A percentile compares a stretch with the other conserved stretches of the same genome.
Evolutionary conservation across 2,797 vertebrate genomes (phyloP).

Genomic region (Sebastes reedi): DNA sequence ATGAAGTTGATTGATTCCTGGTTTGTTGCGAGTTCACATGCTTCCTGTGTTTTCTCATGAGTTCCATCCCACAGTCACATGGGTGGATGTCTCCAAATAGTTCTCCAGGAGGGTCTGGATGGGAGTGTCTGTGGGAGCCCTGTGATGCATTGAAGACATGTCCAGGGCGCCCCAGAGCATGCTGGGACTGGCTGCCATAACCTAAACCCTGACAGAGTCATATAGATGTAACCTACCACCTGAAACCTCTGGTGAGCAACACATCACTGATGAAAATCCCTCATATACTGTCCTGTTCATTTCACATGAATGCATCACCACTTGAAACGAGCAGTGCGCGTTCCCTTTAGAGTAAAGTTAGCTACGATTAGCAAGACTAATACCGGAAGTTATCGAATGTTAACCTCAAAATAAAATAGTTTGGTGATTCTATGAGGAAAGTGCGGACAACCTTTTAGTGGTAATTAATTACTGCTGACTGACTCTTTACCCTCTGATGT

Average conservation of each 20-base stretch:
- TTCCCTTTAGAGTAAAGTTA: not conserved
- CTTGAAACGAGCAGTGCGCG: not conserved
- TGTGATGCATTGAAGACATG: constrained; percentile 1
- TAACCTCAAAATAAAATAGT: constrained; percentile 22
- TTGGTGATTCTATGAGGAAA: not conserved
- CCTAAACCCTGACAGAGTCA: not conserved
- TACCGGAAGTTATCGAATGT: not conserved
- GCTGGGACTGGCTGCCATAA: not conserved
- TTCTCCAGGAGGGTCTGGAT: not conserved
- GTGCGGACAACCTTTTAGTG: not conserved
- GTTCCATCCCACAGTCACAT: not conserved
- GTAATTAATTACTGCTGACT: not conserved
- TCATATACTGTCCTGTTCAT: not conserved
- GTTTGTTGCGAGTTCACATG: not conserved
- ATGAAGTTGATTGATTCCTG: not conserved
- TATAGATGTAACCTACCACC: not conserved
- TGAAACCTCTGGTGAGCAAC: not conserved
- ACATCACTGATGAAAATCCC: not conserved
- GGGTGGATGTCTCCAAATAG: not conserved
- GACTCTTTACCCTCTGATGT: not conserved
- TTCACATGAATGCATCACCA: constrained; percentile 4
- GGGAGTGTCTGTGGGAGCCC: constrained; percentile 1
- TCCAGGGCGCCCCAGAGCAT: not conserved
- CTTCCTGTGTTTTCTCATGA: not conserved
- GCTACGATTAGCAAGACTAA: not conserved